These are phyloP conservation scores for Malurus alboscapulatus DNA, from an alignment of 2,113 vertebrate genomes.

Conservation along the genomic window DNA sequence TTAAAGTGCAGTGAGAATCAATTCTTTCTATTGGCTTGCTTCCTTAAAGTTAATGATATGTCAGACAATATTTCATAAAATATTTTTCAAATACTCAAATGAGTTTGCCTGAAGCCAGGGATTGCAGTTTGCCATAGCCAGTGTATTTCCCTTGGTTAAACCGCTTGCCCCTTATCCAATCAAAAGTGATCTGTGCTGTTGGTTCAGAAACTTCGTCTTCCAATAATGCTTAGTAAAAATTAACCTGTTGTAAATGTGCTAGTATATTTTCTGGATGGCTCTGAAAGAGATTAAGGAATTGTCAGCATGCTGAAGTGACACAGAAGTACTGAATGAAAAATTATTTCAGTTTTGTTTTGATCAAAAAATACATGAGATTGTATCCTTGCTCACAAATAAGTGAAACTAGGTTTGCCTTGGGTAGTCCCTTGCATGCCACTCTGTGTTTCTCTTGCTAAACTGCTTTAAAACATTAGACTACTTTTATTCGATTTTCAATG, in stretches of 20 bases:
- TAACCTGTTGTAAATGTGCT: not conserved
- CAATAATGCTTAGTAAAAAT: not conserved
- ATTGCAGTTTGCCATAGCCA: not conserved
- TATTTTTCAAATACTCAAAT: slow-evolving; percentile 3
- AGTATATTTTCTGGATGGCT: not conserved
- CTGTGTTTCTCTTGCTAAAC: not conserved
- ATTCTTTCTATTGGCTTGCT: slow-evolving; percentile 8
- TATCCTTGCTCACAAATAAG: not conserved
- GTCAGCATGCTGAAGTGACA: not conserved
- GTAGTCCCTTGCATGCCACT: not conserved
- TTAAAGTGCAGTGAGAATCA: slow-evolving; percentile 12
- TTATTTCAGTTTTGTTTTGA: not conserved
- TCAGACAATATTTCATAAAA: not conserved
- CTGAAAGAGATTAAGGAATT: not conserved
- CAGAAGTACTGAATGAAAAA: not conserved
- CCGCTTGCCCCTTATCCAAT: not conserved
- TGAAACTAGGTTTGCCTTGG: not conserved
- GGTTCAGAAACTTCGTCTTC: not conserved
- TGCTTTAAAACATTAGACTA: not conserved
- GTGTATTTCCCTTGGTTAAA: not conserved
- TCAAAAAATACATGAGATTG: not conserved
- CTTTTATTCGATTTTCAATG: not conserved
- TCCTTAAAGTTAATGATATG: slow-evolving; percentile 7
- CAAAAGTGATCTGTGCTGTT: not conserved
- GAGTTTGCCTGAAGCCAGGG: not conserved